Percentiles rank a stretch among this genome's conserved stretches.
Evolutionary conservation across 2,797 vertebrate genomes (phyloP).

Genomic region (Brachyrhaphis roseni): DNA sequence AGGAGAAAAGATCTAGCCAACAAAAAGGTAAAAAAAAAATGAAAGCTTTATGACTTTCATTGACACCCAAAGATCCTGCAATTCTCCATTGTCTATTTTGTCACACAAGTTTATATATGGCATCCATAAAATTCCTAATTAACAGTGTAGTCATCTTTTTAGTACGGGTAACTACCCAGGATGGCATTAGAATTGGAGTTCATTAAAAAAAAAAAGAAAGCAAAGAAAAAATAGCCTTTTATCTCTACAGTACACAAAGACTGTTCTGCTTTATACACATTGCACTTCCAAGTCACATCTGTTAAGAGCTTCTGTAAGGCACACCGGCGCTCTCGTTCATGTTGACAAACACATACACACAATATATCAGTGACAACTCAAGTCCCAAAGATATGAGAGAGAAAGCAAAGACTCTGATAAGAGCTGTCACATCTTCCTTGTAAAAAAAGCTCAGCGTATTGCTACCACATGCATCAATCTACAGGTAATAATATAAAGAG

Average conservation of each 20-base stretch:
- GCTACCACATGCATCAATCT: constrained; percentile 22
- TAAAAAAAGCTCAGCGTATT: constrained; percentile 12
- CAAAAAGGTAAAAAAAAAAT: not conserved
- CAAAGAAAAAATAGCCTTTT: not conserved
- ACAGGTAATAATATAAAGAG: constrained; percentile 29
- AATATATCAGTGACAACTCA: constrained; percentile 14
- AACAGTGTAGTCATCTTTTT: not conserved
- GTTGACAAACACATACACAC: constrained; percentile 25
- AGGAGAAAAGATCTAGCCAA: not conserved
- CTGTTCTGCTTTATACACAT: not conserved
- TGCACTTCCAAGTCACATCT: not conserved
- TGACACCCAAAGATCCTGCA: not conserved
- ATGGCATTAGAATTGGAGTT: not conserved
- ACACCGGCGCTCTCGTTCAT: constrained; percentile 7
- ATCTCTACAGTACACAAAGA: not conserved
- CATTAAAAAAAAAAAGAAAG: not conserved
- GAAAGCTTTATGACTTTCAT: not conserved
- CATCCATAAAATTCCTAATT: not conserved
- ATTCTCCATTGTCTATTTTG: too few relatives aligned
- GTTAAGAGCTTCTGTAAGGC: constrained; percentile 18
- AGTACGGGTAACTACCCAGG: not conserved
- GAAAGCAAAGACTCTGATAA: constrained; percentile 36
- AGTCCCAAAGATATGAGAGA: constrained; percentile 38
- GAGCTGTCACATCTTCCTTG: constrained; percentile 28
- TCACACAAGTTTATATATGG: too few relatives aligned